Evolutionary conservation across 1,140 invertebrate genomes (phyloP), one percentile per base, ranked within the genome.

Genomic region (Planococcus citri): DNA sequence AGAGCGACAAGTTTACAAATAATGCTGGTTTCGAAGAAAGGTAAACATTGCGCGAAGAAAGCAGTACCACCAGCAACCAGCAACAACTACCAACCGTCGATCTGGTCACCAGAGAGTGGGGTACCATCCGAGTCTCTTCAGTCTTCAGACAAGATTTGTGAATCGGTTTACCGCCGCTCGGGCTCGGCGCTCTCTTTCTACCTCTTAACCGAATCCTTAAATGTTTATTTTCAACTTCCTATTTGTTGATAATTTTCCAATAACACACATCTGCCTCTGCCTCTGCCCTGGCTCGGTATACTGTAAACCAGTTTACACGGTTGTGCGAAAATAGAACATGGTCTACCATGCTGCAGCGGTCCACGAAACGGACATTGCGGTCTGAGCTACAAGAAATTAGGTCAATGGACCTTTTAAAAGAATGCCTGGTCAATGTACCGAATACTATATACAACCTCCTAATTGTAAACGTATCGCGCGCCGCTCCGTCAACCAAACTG

Each of bases 251-350:
- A 51, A 51, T 51, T 51, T 51, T 51, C 41, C 41, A 51, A 51
- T 51, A 20, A 14, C 29, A 33, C 29, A 33, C 12, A 51, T 51
- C 41, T 51, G n/a, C 60, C n/a, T n/a, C n/a, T n/a, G n/a, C n/a
- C n/a, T n/a, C n/a, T n/a, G n/a, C n/a, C n/a, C n/a, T n/a, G n/a
- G n/a, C n/a, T n/a, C n/a, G n/a, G n/a, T n/a, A n/a, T n/a, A 21
- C 3, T 20, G 22, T 64, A 64, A 64, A 64, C 60, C 60, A 64
- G 60, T 64, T 64, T 64, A 64, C 22, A 25, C 25, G 60, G 21
- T 64, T 64, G 25, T 64, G 22, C 20, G 25, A 64, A 64, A 64
- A 64, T 27, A 64, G 60, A 64, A 64, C 60, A 64, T 22, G 21
- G 4, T 58, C 17, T 58, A n/a, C n/a, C n/a, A n/a, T n/a, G 17